phyloP scores from a whole-genome alignment of 2,113 vertebrate genomes.

The Excalfactoria chinensis region DNA sequence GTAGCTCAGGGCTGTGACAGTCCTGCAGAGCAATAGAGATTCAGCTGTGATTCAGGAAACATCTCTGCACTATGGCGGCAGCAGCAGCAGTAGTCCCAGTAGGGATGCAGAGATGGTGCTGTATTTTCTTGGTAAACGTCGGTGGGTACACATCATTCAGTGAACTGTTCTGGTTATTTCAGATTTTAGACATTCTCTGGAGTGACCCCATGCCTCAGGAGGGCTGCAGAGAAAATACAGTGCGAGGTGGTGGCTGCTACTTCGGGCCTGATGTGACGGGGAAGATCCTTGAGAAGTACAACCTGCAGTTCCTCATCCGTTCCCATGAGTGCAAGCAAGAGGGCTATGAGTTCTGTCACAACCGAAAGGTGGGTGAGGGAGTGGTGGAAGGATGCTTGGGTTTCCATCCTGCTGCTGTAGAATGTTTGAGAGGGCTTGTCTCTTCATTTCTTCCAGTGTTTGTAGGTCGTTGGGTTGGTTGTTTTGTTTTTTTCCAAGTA shows the following conservation, averaged over 20 bases:
- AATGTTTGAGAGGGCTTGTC: background rate
- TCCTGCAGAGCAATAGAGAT: background rate
- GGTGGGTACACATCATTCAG: background rate
- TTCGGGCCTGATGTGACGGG: slow-evolving; percentile 90
- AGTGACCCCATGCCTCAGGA: slow-evolving; percentile 91
- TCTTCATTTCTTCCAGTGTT: background rate
- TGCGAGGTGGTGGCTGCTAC: slow-evolving; percentile 90
- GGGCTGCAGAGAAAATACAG: slow-evolving; percentile 85
- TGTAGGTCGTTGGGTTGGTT: background rate
- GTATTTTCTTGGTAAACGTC: background rate
- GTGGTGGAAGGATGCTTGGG: accelerated
- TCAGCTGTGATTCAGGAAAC: background rate
- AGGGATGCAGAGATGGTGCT: background rate
- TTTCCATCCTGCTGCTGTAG: background rate
- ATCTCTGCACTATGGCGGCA: background rate
- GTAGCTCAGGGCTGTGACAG: background rate
- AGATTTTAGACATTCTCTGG: slow-evolving; percentile 92
- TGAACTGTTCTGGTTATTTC: background rate
- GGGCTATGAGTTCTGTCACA: slow-evolving; percentile 92
- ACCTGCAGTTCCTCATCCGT: slow-evolving; percentile 88
- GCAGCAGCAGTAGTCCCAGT: background rate
- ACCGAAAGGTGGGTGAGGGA: slow-evolving; percentile 76
- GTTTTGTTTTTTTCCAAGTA: background rate
- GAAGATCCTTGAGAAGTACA: slow-evolving; percentile 82
- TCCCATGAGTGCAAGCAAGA: slow-evolving; percentile 96